Evolutionary conservation across 2,797 vertebrate genomes (phyloP).

Genomic region (Masticophis lateralis): DNA sequence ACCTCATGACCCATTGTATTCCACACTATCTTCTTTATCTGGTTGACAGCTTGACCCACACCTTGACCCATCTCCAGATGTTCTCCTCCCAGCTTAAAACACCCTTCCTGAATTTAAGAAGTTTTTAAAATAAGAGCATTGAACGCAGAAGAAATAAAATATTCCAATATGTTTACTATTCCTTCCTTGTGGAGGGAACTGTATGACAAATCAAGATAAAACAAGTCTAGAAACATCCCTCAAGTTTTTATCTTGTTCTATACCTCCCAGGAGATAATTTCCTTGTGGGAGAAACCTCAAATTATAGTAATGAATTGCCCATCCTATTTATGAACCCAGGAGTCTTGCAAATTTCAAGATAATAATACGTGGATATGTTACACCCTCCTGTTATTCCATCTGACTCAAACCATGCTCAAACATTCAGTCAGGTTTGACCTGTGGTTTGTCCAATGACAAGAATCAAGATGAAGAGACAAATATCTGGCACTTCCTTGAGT

Average conservation of each 20-base stretch:
- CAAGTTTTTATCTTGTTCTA: not conserved
- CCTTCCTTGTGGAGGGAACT: not conserved
- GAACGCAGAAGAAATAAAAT: not conserved
- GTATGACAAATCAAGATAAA: not conserved
- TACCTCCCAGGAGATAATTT: slow-evolving; percentile 13
- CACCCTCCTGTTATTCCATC: not conserved
- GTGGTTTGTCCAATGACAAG: not conserved
- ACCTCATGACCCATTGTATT: not conserved
- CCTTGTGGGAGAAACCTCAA: not conserved
- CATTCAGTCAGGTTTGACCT: not conserved
- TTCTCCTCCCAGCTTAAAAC: not conserved
- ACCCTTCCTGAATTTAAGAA: not conserved
- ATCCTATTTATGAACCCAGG: not conserved
- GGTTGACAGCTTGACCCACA: not conserved
- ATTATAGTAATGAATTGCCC: slow-evolving; percentile 18
- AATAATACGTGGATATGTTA: not conserved
- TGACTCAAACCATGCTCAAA: not conserved
- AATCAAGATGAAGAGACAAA: not conserved
- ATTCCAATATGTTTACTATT: not conserved
- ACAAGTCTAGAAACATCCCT: not conserved
- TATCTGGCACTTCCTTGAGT: too few relatives aligned
- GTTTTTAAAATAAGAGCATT: not conserved
- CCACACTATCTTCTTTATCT: not conserved
- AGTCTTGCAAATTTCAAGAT: not conserved
- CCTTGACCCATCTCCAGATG: not conserved